Percentiles rank a stretch among this genome's conserved stretches.
These are phyloP conservation scores for Garrulus glandarius DNA, from an alignment of 2,797 vertebrate species.

Conservation along the genomic window DNA sequence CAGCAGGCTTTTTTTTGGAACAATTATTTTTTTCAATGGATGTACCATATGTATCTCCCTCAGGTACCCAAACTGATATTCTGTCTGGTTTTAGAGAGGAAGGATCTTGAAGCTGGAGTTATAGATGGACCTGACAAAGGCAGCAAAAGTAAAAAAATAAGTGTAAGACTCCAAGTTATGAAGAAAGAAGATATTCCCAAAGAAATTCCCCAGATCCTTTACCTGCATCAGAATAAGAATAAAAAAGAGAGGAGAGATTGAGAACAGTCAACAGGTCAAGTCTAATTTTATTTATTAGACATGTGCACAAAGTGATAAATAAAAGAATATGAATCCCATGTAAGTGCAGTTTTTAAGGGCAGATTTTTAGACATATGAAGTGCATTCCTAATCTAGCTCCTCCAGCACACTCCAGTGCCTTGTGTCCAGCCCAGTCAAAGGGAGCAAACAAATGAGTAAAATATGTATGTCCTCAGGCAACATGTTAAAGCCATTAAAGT, in stretches of 20 bases:
- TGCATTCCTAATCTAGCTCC: background rate
- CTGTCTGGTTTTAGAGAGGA: background rate
- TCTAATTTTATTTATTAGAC: background rate
- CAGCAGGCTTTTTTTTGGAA: background rate
- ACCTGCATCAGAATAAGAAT: background rate
- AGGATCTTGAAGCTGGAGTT: background rate
- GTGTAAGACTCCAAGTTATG: background rate
- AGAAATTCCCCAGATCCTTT: background rate
- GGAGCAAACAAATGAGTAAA: background rate
- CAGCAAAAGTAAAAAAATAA: background rate
- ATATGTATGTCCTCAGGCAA: background rate
- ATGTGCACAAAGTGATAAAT: background rate
- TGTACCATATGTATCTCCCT: conserved; percentile 1
- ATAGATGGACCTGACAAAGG: background rate
- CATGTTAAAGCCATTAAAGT: background rate
- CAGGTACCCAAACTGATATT: background rate
- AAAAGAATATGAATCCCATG: background rate
- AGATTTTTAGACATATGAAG: background rate
- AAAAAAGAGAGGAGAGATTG: background rate
- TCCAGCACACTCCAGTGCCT: background rate
- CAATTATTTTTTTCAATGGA: background rate
- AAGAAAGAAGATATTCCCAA: background rate
- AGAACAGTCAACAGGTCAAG: background rate
- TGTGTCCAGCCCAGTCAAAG: background rate
- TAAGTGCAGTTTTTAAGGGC: background rate